Evolutionary conservation across 2,888 invertebrate genomes (phyloP).

Genomic region (Philonicus albiceps): DNA sequence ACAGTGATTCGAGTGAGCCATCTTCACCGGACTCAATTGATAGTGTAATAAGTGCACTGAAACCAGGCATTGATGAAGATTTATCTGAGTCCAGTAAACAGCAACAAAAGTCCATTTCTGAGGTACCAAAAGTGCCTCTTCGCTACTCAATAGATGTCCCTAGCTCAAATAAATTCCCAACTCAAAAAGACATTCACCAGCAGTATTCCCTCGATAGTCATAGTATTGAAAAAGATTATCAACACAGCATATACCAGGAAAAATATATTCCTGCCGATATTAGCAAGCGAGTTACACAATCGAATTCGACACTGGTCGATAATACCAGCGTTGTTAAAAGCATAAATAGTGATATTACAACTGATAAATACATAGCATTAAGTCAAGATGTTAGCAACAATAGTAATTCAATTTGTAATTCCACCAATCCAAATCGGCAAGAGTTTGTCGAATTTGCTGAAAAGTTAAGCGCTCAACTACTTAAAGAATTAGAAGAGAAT

Average conservation of each 20-base stretch:
- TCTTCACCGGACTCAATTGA: slow-evolving; percentile 88
- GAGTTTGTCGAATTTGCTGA: slow-evolving; percentile 83
- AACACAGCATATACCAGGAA: neutral
- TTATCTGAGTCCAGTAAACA: neutral
- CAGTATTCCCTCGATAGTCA: slow-evolving; percentile 1
- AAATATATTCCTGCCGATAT: neutral
- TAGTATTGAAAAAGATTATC: neutral
- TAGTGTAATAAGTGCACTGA: slow-evolving; percentile 78
- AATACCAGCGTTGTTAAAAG: slow-evolving; percentile 3
- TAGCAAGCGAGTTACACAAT: neutral
- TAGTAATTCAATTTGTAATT: slow-evolving; percentile 28
- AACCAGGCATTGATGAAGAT: slow-evolving; percentile 23
- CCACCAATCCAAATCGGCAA: slow-evolving; percentile 60
- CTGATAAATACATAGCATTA: slow-evolving; percentile 21
- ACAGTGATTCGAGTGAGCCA: slow-evolving; percentile 84
- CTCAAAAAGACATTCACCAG: neutral
- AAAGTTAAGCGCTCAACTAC: slow-evolving; percentile 80
- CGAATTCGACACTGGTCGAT: neutral
- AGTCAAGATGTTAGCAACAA: neutral
- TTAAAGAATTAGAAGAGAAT: slow-evolving; percentile 75
- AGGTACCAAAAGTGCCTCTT: neutral
- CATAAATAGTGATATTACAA: slow-evolving; percentile 26
- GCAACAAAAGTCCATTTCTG: neutral
- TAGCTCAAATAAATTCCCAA: neutral
- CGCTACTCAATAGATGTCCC: neutral